Conservation (phyloP, 2,888 invertebrate genomes). For the Helicoverpa assulta region DNA sequence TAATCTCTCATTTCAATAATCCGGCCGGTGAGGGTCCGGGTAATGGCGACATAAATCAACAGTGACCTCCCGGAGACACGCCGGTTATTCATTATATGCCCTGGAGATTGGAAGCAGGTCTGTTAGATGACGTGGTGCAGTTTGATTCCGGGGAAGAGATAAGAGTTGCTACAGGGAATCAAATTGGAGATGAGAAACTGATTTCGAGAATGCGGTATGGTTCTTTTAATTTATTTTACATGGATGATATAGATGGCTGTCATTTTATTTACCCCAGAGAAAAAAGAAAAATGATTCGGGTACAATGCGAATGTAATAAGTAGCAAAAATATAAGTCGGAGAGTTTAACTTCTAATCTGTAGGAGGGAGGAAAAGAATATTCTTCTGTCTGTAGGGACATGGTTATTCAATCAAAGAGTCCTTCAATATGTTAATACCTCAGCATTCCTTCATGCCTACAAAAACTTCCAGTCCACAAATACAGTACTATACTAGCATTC, state of each 20-base stretch:
- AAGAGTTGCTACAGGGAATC: not conserved
- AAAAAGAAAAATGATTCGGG: too few species aligned
- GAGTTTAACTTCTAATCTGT: too few species aligned
- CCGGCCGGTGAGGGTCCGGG: constrained; percentile 39
- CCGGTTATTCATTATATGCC: constrained; percentile 59
- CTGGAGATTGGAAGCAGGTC: constrained; percentile 16
- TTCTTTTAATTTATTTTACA: too few species aligned
- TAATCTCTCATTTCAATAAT: constrained; percentile 67
- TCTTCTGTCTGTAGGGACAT: too few species aligned
- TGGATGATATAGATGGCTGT: too few species aligned
- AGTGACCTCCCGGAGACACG: constrained; percentile 51
- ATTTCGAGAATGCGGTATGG: too few species aligned
- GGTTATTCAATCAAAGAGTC: not conserved
- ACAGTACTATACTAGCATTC: not conserved
- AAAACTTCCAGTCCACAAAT: not conserved
- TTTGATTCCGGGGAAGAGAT: constrained; percentile 8
- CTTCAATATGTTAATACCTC: not conserved
- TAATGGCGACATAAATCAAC: constrained; percentile 63
- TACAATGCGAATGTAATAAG: too few species aligned
- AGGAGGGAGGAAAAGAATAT: too few species aligned
- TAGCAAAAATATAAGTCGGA: too few species aligned
- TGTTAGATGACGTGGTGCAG: not conserved
- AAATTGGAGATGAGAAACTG: too few species aligned
- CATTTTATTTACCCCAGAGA: too few species aligned
- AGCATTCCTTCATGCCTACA: not conserved